These are phyloP conservation scores for Hydractinia echinata DNA, from an alignment of 30 jellyfish, hydroid and myxozoan species.

Conservation along the genomic window DNA sequence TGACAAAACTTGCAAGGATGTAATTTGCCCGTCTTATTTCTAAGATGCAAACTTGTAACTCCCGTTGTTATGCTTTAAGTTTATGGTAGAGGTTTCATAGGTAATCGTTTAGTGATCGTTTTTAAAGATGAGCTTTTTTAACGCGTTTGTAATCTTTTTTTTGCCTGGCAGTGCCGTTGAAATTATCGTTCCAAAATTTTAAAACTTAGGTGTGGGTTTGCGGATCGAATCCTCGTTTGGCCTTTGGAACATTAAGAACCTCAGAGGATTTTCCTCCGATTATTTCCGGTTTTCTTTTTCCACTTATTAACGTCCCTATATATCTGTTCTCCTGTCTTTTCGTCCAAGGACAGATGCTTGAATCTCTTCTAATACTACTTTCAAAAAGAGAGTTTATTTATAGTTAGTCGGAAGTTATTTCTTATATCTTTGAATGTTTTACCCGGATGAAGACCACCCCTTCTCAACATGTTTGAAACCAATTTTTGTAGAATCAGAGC, in stretches of 20 bases:
- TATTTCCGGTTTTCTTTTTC: background rate
- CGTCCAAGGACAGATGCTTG: background rate
- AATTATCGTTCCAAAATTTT: background rate
- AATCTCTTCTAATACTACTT: background rate
- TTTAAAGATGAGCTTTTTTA: background rate
- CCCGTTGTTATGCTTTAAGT: background rate
- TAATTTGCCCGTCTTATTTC: background rate
- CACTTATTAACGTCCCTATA: background rate
- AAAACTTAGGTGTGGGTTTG: background rate
- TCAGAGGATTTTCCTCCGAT: conserved; percentile 5
- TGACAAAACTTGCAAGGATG: background rate
- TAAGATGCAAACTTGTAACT: background rate
- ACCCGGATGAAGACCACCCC: background rate
- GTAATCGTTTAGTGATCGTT: background rate
- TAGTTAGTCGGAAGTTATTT: too few species aligned
- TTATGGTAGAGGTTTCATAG: conserved; percentile 7
- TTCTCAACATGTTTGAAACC: background rate
- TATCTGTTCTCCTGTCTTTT: background rate
- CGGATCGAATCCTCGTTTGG: conserved; percentile 18
- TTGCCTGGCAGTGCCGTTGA: conserved; percentile 26
- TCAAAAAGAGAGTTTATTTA: background rate
- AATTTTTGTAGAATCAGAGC: background rate
- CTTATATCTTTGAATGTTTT: background rate
- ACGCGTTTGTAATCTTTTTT: background rate
- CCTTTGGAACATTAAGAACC: background rate